These are phyloP conservation scores for Lepilemur septentrionalis DNA, from an alignment of 2,797 vertebrate species.

Conservation along the genomic window DNA sequence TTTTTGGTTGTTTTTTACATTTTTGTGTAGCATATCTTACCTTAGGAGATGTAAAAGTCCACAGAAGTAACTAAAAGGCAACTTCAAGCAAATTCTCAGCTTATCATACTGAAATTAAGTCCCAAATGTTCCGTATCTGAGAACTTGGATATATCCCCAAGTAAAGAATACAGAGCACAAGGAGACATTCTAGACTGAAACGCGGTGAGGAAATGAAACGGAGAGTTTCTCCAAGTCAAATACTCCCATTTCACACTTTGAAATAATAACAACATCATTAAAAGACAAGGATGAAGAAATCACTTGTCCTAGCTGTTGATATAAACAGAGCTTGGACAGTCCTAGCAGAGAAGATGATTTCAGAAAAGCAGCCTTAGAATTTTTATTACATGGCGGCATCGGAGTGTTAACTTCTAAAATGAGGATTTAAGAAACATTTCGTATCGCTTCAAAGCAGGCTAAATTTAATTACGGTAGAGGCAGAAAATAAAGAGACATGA, in stretches of 20 bases:
- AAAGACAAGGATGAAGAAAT: not conserved
- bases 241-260: slow-evolving; percentile 25
- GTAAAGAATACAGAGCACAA: slow-evolving; percentile 61
- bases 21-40: not conserved
- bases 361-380: not conserved
- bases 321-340: not conserved
- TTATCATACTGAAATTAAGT: not conserved
- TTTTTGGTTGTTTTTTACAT: not conserved
- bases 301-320: not conserved
- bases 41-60: not conserved
- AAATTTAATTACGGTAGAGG: not conserved
- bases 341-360: not conserved
- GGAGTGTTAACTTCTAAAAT: not conserved
- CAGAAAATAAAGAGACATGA: not conserved
- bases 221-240: slow-evolving; percentile 56
- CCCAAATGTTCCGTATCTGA: slow-evolving; percentile 32
- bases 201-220: not conserved
- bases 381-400: not conserved
- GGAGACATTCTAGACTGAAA: slow-evolving; percentile 36
- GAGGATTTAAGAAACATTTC: not conserved
- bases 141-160: slow-evolving; percentile 56
- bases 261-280: slow-evolving; percentile 8
- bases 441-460: not conserved
- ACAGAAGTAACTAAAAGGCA: not conserved
- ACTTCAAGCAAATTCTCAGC: not conserved